Base-by-base conservation (phyloP, 2,797 vertebrate genomes). In the Diceros bicornis region DNA sequence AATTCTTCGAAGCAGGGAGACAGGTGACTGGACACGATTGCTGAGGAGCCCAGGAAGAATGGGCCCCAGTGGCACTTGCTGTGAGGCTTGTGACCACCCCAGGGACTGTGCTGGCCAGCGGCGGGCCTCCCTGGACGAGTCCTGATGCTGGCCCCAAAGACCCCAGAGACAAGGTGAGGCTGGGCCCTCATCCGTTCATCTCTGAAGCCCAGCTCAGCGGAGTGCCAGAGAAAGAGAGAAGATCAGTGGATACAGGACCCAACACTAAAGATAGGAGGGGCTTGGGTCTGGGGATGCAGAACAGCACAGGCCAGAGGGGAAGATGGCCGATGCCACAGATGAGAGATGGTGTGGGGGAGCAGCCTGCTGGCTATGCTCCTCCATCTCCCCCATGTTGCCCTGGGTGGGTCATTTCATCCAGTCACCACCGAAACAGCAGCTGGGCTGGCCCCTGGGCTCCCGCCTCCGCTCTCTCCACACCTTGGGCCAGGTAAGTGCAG, bases 301-400 rank as follows among this genome's bases (percentile, higher is more conserved):
- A 2, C 21, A 61, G 41, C 32, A 32, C 11, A 34, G 79, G 17
- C 23, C 32, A 71, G 85, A 21, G 41, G 29, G 8, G 57, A 44
- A 64, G 61, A 21, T 3, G 29, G 55, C 41, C 29, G 0, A 0
- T 1, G 23, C 4, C 78, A 41, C 62, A 18, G 47, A 13, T 1
- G 41, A 16, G 20, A 64, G 18, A 20, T 0, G 37, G 12, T 0
- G 0, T 0, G 0, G 21, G 23, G 59, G 34, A 9, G 21, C 4
- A 0, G 55, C 18, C 37, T 50, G 25, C 82, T 4, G n/a, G 44
- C 66, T 47, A 0, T 68, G 29, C 21, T 25, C 21, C 5, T 11
- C 50, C 16, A 0, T 50, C 47, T 72, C 59, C 47, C 32, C 77
- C 14, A 18, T 10, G 0, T 1, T 10, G 17, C 83, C 9, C 50